Base-by-base conservation (phyloP, 2,113 vertebrate genomes). In the Trachemys scripta region DNA sequence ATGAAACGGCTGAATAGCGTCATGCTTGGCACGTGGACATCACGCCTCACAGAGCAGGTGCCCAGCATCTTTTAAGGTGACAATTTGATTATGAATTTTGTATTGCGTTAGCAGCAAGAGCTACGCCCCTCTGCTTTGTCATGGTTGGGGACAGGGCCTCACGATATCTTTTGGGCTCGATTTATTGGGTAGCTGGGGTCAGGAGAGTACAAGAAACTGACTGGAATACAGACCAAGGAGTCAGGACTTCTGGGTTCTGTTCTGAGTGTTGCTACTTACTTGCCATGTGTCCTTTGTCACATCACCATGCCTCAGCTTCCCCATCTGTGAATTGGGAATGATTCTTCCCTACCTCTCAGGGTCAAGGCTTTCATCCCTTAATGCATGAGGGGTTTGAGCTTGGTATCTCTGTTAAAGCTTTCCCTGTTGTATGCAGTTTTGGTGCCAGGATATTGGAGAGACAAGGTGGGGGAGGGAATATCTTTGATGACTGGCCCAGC, bases 101-200 rank as follows among this genome's bases (percentile, higher is more conserved):
- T 75, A n/a, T n/a, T 0, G 4, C 47, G 69, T 24, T 0, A 20
- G 82, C 78, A n/a, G 49, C 0, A 1, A 27, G 56, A 65, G 25
- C 56, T 2, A 0, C 5, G 0, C 8, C 62, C 56, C 53, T 76
- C 53, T 4, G 13, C 2, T 72, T 72, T 72, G 31, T 35, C 20
- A 20, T 38, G 65, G 35, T n/a, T 22, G 17, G 65, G 19, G 65
- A 9, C 35, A 38, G 65, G n/a, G 17, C n/a, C 65, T 72, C 17
- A 10, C 4, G 8, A 5, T 72, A 45, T 42, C 9, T 42, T 75
- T 22, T 25, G 38, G 6, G 72, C 38, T 45, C 27, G 6, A 24
- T 24, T 59, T 72, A 38, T 72, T 72, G 35, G n/a, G 19, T 72
- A n/a, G n/a, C 65, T 17, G n/a, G 42, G 69, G 69, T 17, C 69